Evolutionary conservation across 2,888 invertebrate genomes (phyloP), one percentile per base, ranked within the genome.

Genomic region (Proisotoma minuta): DNA sequence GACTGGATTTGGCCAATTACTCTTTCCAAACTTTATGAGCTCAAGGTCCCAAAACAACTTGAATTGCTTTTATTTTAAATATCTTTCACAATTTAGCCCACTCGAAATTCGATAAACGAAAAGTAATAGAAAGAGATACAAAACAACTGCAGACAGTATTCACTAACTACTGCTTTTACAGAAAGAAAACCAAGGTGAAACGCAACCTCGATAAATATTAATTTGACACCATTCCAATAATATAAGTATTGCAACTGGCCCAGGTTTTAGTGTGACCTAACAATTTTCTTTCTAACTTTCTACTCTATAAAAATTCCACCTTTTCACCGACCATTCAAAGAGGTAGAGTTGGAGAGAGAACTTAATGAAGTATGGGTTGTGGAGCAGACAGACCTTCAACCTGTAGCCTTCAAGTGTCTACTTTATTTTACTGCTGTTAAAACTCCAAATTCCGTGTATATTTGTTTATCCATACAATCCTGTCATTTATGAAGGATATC

Each of bases 321-420:
- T 5, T n/a, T 15, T 10, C 34, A 8, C 8, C 34, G 8, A 34
- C 34, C 34, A 34, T 15, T 8, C 34, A 8, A 34, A 15, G 34
- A 8, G 15, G 34, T 10, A 34, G 34, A 34, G 15, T 34, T 10
- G 8, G 34, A 34, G 34, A 34, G 8, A 10, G 8, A 15, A 34
- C 8, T 15, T 8, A 34, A 34, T 34, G 34, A 8, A 34, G 15
- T 34, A 34, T 15, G 34, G 34, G 8, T 8, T 10, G 8, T 10
- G 34, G 20, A 5, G 43, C 18, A 12, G 15, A 4, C 43, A n/a
- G 18, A n/a, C 43, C 43, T 43, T 43, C 43, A 43, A 43, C 5
- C 43, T 4, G 43, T 43, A 20, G 43, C 43, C 43, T 43, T 43
- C 43, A 43, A 43, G 43, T 43, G 43, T 43, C 43, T 43, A 43